Conservation (phyloP, 2,888 invertebrate species). For the Scrobipalpa atriplicella region DNA sequence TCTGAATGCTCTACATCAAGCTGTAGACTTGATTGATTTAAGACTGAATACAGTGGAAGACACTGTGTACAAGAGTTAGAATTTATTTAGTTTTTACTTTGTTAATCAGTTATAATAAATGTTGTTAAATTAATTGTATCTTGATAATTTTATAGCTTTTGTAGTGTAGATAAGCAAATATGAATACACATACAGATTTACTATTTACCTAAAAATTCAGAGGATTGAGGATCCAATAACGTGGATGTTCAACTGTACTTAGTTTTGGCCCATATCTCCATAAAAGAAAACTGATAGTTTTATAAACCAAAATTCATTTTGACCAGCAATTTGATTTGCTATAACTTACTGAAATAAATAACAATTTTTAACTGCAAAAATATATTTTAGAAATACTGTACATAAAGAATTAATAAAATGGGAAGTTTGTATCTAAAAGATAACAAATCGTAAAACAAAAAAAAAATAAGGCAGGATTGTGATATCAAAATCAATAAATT, state of each 20-base stretch:
- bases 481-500: too few species aligned
- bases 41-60: constrained; percentile 79
- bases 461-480: background rate
- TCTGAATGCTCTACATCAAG: constrained; percentile 80
- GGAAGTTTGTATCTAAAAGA: background rate
- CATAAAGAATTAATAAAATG: constrained; percentile 9
- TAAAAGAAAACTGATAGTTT: too few species aligned
- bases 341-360: constrained; percentile 1
- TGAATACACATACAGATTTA: too few species aligned
- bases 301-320: too few species aligned
- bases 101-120: background rate
- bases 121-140: background rate
- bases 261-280: too few species aligned
- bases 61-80: constrained; percentile 49
- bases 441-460: background rate
- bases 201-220: too few species aligned
- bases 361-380: constrained; percentile 35
- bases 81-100: constrained; percentile 22
- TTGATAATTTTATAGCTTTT: too few species aligned
- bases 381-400: constrained; percentile 47
- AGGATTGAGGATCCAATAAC: too few species aligned
- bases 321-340: too few species aligned
- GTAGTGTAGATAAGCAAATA: too few species aligned
- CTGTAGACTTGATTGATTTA: constrained; percentile 80
- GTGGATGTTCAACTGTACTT: too few species aligned